A percentile compares a stretch with the other conserved stretches of the same genome.
Evolutionary conservation across 2,113 vertebrate species (phyloP).

Genomic region (Menidia beryllina): DNA sequence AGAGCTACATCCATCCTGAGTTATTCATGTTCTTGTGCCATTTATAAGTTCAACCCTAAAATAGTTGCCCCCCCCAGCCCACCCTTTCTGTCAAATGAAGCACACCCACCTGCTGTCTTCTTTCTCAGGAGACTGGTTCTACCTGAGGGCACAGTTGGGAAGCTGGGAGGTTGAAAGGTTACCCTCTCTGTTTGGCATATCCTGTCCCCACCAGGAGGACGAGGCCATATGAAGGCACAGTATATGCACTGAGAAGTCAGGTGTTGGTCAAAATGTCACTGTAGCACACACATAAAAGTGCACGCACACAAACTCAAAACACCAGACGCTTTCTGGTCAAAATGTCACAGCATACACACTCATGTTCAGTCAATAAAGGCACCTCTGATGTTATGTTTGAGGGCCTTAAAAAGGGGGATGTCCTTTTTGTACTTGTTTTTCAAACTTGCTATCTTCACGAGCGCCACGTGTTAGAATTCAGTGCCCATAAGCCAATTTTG

Average conservation of each 20-base stretch:
- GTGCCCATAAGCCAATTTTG: neutral
- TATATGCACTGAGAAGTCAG: constrained; percentile 26
- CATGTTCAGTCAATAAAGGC: neutral
- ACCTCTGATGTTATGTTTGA: constrained; percentile 24
- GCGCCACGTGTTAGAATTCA: neutral
- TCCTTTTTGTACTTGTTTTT: neutral
- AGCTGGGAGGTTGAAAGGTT: constrained; percentile 63
- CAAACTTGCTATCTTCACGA: neutral
- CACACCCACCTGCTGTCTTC: constrained; percentile 31
- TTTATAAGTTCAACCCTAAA: constrained; percentile 26
- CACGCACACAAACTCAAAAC: constrained; percentile 13
- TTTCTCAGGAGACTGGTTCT: constrained; percentile 26
- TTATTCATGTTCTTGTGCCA: neutral
- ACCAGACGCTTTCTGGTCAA: constrained; percentile 31
- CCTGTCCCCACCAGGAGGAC: constrained; percentile 45
- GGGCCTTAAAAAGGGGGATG: constrained; percentile 18
- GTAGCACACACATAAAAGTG: constrained; percentile 42
- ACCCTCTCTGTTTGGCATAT: constrained; percentile 46
- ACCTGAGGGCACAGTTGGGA: constrained; percentile 47
- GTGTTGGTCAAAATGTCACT: constrained; percentile 63
- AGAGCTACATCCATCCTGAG: no score
- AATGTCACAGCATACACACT: constrained; percentile 39
- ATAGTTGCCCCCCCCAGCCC: constrained; percentile 12
- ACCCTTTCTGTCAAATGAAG: constrained; percentile 34
- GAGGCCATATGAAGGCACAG: constrained; percentile 31